A percentile compares a stretch with the other conserved stretches of the same genome.
Evolutionary conservation across 2,797 vertebrate genomes (phyloP).

Genomic region (Basileuterus tristriatus): DNA sequence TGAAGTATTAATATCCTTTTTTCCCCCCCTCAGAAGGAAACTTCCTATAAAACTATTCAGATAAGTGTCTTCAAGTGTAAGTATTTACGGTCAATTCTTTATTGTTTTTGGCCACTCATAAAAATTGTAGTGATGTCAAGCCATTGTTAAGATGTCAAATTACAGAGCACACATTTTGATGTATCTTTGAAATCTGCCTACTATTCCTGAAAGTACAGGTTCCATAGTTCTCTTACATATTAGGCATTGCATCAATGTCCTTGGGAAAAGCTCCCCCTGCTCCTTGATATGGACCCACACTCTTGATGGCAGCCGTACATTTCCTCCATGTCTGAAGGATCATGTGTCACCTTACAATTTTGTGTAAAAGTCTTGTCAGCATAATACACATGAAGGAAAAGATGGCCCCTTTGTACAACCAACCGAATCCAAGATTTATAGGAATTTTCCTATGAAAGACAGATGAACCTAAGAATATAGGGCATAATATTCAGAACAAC

Average conservation of each 20-base stretch:
- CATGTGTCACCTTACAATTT: background rate
- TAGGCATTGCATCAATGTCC: background rate
- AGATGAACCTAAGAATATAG: background rate
- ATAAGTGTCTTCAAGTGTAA: background rate
- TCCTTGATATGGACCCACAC: background rate
- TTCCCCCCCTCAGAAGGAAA: background rate
- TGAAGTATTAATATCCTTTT: constrained; percentile 9
- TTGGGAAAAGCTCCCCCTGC: background rate
- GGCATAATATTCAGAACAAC: background rate
- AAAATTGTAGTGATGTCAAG: background rate
- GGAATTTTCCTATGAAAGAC: background rate
- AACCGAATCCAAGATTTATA: background rate
- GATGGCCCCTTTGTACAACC: background rate
- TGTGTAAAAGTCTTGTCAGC: background rate
- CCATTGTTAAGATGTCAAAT: background rate
- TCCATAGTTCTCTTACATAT: background rate
- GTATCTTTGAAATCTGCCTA: background rate
- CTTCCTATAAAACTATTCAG: background rate
- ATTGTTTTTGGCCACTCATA: background rate
- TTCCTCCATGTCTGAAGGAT: background rate
- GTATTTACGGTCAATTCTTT: background rate
- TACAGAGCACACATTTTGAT: background rate
- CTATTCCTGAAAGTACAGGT: background rate
- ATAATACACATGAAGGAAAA: background rate
- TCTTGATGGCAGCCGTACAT: background rate